A percentile compares a stretch with the other conserved stretches of the same genome.
phyloP scores from a whole-genome alignment of 2,797 vertebrate genomes.

The Pipistrellus pygmaeus region DNA sequence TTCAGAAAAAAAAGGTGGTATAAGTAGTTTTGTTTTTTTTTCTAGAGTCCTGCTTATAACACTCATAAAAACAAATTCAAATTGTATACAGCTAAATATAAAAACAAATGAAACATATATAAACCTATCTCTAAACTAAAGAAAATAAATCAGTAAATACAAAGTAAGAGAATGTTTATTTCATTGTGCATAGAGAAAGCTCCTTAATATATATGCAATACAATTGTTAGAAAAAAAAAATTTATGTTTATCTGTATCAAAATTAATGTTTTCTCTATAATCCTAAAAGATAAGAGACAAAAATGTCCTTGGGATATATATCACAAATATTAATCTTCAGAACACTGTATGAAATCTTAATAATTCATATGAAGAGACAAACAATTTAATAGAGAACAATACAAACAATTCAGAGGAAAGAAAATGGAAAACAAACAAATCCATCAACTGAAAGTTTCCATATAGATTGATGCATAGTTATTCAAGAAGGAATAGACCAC shows the following conservation, averaged over 20 bases:
- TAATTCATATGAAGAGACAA: neutral
- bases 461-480: neutral
- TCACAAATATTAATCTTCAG: neutral
- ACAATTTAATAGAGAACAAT: neutral
- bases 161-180: neutral
- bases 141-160: neutral
- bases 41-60: neutral
- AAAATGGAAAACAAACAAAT: neutral
- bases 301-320: neutral
- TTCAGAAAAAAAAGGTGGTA: neutral
- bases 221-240: neutral
- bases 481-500: neutral
- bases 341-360: neutral
- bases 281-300: neutral
- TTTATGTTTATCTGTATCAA: neutral
- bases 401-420: neutral
- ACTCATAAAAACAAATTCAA: neutral
- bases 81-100: neutral
- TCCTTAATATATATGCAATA: neutral
- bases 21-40: neutral
- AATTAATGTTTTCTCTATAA: constrained; percentile 6
- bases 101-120: neutral
- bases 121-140: neutral
- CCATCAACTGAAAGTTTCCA: neutral
- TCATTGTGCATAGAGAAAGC: neutral